Conservation (phyloP, 2,797 vertebrate species). For the Rachycentron canadum region DNA sequence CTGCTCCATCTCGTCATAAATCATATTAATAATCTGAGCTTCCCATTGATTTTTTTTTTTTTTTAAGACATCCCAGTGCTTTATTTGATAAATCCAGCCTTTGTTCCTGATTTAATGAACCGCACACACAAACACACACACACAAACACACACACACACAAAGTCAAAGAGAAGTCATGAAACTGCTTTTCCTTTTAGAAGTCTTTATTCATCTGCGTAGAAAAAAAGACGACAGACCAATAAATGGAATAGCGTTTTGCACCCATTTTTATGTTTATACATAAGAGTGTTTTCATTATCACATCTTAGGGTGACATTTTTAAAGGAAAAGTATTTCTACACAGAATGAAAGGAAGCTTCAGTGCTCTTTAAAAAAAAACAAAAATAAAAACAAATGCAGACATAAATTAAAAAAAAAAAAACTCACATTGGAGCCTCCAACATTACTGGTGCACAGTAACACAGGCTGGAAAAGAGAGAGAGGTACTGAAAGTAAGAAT, state of each 20-base stretch:
- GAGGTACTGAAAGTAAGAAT: constrained; percentile 66
- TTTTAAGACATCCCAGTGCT: constrained; percentile 45
- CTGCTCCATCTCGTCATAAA: constrained; percentile 56
- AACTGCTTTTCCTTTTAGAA: constrained; percentile 72
- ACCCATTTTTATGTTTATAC: constrained; percentile 80
- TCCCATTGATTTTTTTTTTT: constrained; percentile 68
- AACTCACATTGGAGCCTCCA: constrained; percentile 54
- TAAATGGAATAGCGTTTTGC: constrained; percentile 76
- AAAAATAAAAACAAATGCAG: constrained; percentile 49
- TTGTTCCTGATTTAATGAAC: constrained; percentile 69
- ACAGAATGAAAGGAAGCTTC: constrained; percentile 77
- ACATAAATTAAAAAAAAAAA: constrained; percentile 27
- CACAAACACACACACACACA: constrained; percentile 1
- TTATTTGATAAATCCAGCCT: constrained; percentile 59
- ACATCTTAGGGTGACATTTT: constrained; percentile 78
- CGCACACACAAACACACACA: constrained; percentile 7
- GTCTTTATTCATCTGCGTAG: constrained; percentile 83
- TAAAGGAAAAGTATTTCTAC: constrained; percentile 78
- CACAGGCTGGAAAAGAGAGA: constrained; percentile 64
- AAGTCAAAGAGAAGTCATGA: constrained; percentile 27
- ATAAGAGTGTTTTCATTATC: constrained; percentile 80
- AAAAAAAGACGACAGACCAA: constrained; percentile 82
- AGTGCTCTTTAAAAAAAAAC: constrained; percentile 62
- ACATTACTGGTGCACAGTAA: constrained; percentile 65
- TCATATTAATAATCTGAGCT: constrained; percentile 71